A percentile compares a stretch with the other conserved stretches of the same genome.
Conservation (phyloP, 2,797 vertebrate species). For the Mormyrops boulengeri region DNA sequence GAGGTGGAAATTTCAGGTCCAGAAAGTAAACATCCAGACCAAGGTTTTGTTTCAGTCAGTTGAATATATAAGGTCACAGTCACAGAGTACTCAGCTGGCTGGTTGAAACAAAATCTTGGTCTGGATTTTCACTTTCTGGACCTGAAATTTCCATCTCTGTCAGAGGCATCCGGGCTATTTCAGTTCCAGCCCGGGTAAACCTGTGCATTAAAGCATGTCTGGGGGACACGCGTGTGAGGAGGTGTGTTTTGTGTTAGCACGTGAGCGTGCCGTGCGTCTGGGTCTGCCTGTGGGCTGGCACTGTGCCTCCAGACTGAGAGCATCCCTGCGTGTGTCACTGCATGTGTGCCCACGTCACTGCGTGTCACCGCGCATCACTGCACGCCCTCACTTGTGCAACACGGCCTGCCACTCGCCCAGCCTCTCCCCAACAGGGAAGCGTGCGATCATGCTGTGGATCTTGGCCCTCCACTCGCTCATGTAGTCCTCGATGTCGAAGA, state of each 20-base stretch:
- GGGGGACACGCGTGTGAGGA: background rate
- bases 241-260: background rate
- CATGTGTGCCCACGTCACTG: background rate
- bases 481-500: constrained; percentile 98
- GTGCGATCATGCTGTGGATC: constrained; percentile 89
- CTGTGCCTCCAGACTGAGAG: background rate
- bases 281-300: background rate
- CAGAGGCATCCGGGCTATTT: background rate
- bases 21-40: background rate
- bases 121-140: background rate
- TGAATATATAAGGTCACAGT: too few species aligned
- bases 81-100: too few species aligned
- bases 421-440: constrained; percentile 89
- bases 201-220: background rate
- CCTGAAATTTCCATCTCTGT: background rate
- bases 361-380: background rate
- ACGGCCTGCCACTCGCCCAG: constrained; percentile 95
- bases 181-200: background rate
- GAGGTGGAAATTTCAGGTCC: background rate
- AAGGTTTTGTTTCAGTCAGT: background rate
- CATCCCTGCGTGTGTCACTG: background rate
- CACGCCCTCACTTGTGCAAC: constrained; percentile 81
- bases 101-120: background rate
- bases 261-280: background rate
- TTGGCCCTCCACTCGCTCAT: constrained; percentile 96